Evolutionary conservation across 2,113 vertebrate species (phyloP), one percentile per base, ranked within the genome.

Genomic region (Leptobrachium ailaonicum): DNA sequence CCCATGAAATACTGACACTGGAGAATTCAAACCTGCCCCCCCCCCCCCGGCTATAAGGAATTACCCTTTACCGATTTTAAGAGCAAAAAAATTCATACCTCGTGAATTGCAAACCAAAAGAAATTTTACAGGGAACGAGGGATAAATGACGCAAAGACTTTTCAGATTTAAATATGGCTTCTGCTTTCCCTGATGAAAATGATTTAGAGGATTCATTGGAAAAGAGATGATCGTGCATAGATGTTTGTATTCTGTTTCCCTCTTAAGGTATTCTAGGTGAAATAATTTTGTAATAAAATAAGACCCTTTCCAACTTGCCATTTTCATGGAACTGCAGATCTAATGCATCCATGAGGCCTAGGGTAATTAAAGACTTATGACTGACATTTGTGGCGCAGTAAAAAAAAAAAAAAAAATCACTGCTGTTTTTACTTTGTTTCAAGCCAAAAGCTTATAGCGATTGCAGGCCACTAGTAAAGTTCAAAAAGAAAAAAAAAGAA

Each of bases 131-230:
- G 11, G 10, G 56, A 60, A 60, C 11, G 13, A 60, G 11, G 8
- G 13, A 60, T 12, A 60, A 6, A 54, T 54, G 50, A 11, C 12
- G 11, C 6, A 69, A 41, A 78, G 47, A 54, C 54, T 67, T 78
- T 67, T 56, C 13, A 78, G 54, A 78, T 71, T 71, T 71, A 70
- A 62, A 71, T 78, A 78, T 78, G 76, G 76, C 76, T 78, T 78
- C 67, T 70, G 56, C 56, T 71, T 71, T 71, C 76, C 76, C 67
- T 78, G 76, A 78, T 20, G 1, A 32, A 40, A 3, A 64, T 64
- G 62, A 13, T 47, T 7, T 41, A 63, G 43, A 54, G 76, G n/a
- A 13, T 47, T 7, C 43, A 63, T 20, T 47, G 76, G 20, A 62
- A 62, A 62, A 73, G 40, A 62, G 41, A 63, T 50, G 43, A 60